Evolutionary conservation across 2,888 invertebrate species (phyloP), one percentile per base, ranked within the genome.

Genomic region (Xanthostigma xanthostigma): DNA sequence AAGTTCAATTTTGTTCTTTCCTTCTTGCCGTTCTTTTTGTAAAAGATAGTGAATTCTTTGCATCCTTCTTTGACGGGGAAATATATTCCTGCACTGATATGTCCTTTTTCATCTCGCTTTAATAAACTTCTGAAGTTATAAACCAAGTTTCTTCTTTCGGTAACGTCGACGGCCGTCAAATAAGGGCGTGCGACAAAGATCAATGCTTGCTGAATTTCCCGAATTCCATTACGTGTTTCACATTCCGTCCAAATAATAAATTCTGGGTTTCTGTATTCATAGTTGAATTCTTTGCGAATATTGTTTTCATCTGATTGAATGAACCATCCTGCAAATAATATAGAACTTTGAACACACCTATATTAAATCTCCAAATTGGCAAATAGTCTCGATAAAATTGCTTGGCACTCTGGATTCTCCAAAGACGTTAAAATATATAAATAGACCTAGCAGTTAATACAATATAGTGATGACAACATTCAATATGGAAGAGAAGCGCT

Each of bases 181-280:
- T 87, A 91, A 6, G 88, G 81, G 61, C 79, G 77, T 46, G 81
- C 82, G 49, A 86, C 77, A 63, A 88, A 92, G 54, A 93, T 77
- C 45, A 92, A 71, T 36, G 84, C 85, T 57, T 78, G 78, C 59
- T 66, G 63, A 43, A 52, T 58, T 55, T 68, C 67, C 59, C 68
- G 67, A 56, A 79, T 73, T 48, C 72, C 75, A 6, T 74, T 78
- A 49, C 80, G 72, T 51, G 81, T 86, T 62, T 87, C 86, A 50
- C 79, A 73, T 61, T 88, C 87, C 58, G 81, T 79, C 93, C 93
- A 93, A 62, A 87, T 81, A 50, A 93, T 78, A 61, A 89, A 91
- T 64, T 81, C 79, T 50, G 65, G 68, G 66, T 84, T 62, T 57
- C 82, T 81, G 61, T 83, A 75, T 56, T 76, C 75, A 65, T 92